Evolutionary conservation across 2,888 invertebrate genomes (phyloP).

Genomic region (Pterostichus niger): DNA sequence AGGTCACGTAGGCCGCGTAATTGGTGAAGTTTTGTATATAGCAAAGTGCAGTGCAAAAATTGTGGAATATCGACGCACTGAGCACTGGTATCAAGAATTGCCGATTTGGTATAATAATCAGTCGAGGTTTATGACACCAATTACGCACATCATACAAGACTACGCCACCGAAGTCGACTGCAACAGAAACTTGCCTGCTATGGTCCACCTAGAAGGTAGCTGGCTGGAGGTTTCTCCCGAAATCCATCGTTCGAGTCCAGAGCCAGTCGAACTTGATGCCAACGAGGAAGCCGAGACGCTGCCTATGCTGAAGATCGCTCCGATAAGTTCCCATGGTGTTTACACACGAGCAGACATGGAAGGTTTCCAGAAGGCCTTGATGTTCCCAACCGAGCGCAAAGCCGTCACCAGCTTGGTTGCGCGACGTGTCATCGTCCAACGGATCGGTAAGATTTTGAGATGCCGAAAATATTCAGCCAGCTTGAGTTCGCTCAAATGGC

Average conservation of each 20-base stretch:
- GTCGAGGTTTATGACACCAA: slow-evolving; percentile 36
- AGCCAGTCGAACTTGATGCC: neutral
- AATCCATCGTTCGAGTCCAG: neutral
- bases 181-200: neutral
- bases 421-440: neutral
- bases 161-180: slow-evolving; percentile 59
- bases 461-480: neutral
- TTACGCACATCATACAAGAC: slow-evolving; percentile 52
- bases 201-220: slow-evolving; percentile 34
- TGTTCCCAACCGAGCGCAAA: slow-evolving; percentile 55
- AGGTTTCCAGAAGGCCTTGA: slow-evolving; percentile 41
- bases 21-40: slow-evolving; percentile 44
- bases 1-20: slow-evolving; percentile 38
- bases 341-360: slow-evolving; percentile 50
- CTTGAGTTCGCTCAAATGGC: no score
- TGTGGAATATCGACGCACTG: slow-evolving; percentile 15
- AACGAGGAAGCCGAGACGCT: slow-evolving; percentile 44
- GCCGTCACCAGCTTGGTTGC: slow-evolving; percentile 17
- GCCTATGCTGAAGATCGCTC: slow-evolving; percentile 34
- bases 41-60: slow-evolving; percentile 38
- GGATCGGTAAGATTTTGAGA: slow-evolving; percentile 3
- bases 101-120: slow-evolving; percentile 55
- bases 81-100: slow-evolving; percentile 55
- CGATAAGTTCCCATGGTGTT: slow-evolving; percentile 55
- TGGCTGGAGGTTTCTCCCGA: slow-evolving; percentile 51